Base-by-base conservation (phyloP, 53 echinoderm and acorn worm species). In the Pentamera pediparva region DNA sequence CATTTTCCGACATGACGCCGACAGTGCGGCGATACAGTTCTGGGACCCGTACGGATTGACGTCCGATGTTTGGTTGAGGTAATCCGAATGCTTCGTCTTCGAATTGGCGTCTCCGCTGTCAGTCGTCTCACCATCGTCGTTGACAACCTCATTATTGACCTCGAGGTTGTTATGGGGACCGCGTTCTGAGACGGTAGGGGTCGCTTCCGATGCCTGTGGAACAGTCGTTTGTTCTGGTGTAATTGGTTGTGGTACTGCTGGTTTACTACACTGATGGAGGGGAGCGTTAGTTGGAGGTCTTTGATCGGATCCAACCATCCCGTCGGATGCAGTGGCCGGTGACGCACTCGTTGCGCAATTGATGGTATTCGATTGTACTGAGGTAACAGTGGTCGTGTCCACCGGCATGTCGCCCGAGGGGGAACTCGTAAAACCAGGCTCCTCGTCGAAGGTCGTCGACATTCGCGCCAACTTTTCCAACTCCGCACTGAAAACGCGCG, bases 1-100 rank as follows among this genome's bases (percentile, higher is more conserved):
- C 89, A 98, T 98, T 65, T 98, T 98, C 3, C 98, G 88, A 70
- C 98, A 98, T 6, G 98, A 91, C 21, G 91, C 98, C 10, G 98
- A 98, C 55, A 98, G 75, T 30, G 98, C 98, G 61, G 98, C 98
- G 33, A 98, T 98, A 69, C 98, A 98, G 71, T 98, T 98, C 77
- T 98, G 98, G 19, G 88, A 82, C 50, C 89, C 86, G 51, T 82
- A 65, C 29, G 73, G 73, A 12, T 72, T 72, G 20, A 72, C 73
- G 35, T 72, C 73, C 3, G 73, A 72, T 5, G 72, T 80, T 75
- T 98, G 89, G 34, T 85, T 83, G 20, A 98, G 74, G 51, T 98
- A 98, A 41, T 98, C 91, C 26, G 78, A 77, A 57, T 92, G 98
- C 43, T 78, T 89, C n/a, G 84, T 81, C 74, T 88, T 92, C 29